phyloP scores from a whole-genome alignment of 2,888 invertebrate species.

The Perizoma flavofasciatum region DNA sequence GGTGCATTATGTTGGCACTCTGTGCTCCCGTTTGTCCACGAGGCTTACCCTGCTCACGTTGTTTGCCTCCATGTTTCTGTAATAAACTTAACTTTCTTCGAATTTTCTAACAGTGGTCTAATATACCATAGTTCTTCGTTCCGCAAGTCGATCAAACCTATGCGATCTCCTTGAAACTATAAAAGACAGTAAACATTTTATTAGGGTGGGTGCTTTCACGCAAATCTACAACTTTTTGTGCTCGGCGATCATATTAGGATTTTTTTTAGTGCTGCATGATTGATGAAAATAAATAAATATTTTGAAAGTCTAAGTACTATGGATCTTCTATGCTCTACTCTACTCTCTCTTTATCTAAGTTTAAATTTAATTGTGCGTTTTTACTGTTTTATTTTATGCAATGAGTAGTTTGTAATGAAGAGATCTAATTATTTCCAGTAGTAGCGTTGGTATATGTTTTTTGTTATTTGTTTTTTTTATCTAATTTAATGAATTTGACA shows the following conservation, averaged over 20 bases:
- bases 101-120: constrained; percentile 53
- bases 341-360: background rate
- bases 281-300: constrained; percentile 12
- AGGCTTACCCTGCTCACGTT: constrained; percentile 74
- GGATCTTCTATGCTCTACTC: no score
- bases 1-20: constrained; percentile 51
- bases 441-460: no score
- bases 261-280: constrained; percentile 16
- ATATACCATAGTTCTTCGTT: constrained; percentile 73
- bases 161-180: constrained; percentile 80
- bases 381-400: background rate
- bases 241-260: constrained; percentile 53
- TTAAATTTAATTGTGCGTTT: background rate
- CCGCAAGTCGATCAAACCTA: constrained; percentile 63
- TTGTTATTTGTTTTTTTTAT: no score
- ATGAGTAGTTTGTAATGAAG: constrained; percentile 1
- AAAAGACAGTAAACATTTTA: constrained; percentile 72
- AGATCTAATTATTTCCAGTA: background rate
- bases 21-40: constrained; percentile 56
- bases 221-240: constrained; percentile 58
- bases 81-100: constrained; percentile 57
- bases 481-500: no score
- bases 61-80: constrained; percentile 67
- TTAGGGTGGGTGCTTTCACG: constrained; percentile 57
- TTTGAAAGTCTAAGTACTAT: constrained; percentile 10